Evolutionary conservation across 2,113 vertebrate genomes (phyloP).

Genomic region (Lota lota): DNA sequence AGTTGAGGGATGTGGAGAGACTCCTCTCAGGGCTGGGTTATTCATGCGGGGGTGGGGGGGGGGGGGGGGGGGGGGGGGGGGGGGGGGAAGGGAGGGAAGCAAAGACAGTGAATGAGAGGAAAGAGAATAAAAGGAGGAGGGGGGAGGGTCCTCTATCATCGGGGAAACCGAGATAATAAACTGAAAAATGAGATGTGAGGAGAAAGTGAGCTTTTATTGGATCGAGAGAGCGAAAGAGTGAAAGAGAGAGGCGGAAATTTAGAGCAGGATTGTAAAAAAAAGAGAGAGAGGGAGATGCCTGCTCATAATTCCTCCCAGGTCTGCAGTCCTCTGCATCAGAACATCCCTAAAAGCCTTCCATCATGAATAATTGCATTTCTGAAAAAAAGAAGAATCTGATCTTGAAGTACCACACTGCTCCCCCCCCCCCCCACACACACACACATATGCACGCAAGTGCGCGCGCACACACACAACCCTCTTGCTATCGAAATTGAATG

Average conservation of each 20-base stretch:
- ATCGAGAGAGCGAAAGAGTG: background rate
- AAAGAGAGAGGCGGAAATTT: too few relatives aligned
- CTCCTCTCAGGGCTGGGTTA: background rate
- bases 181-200: too few relatives aligned
- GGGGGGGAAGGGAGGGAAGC: background rate
- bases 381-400: slow-evolving; percentile 11
- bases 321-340: background rate
- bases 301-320: slow-evolving; percentile 8
- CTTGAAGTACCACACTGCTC: background rate
- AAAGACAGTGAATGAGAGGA: background rate
- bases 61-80: background rate
- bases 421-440: too few relatives aligned
- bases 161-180: too few relatives aligned
- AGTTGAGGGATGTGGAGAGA: background rate
- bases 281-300: background rate
- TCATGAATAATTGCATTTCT: slow-evolving; percentile 13
- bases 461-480: background rate
- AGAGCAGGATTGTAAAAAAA: background rate
- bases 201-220: background rate
- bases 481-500: background rate
- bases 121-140: background rate
- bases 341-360: slow-evolving; percentile 14
- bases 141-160: too few relatives aligned
- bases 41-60: background rate
- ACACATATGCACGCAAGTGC: too few relatives aligned